A percentile compares a stretch with the other conserved stretches of the same genome.
Conservation (phyloP, 92 coral and sea anemone species). For the Plumapathes pennacea region DNA sequence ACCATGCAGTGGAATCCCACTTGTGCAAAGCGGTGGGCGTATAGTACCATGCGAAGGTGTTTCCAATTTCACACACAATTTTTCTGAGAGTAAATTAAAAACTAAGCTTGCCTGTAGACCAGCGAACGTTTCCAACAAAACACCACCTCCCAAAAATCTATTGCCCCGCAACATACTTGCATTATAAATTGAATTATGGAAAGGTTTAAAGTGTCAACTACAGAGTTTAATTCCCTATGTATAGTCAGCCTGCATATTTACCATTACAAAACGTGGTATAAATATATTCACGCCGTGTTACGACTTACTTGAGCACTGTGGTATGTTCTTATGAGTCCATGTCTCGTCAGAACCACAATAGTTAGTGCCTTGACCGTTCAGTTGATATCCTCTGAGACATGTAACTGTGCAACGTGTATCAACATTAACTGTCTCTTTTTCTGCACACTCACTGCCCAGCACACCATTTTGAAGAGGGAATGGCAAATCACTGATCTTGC, state of each 20-base stretch:
- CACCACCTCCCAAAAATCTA: no score
- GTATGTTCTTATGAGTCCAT: conserved; percentile 1
- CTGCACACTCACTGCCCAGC: neutral
- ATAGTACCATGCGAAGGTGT: conserved; percentile 13
- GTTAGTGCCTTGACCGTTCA: neutral
- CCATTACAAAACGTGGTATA: no score
- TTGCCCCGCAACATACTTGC: no score
- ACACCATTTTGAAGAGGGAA: neutral
- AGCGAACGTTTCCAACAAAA: no score
- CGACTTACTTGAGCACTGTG: conserved; percentile 12
- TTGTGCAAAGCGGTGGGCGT: conserved; percentile 8
- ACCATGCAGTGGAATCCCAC: conserved; percentile 26
- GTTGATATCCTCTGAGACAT: conserved; percentile 4
- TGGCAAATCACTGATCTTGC: neutral
- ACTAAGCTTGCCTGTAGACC: neutral
- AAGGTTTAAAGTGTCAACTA: no score
- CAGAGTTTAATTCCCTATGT: no score
- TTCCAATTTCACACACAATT: neutral
- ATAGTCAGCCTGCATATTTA: no score
- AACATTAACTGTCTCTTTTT: neutral
- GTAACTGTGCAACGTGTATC: conserved; percentile 9
- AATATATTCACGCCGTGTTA: no score
- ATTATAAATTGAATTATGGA: no score
- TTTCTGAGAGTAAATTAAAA: neutral
- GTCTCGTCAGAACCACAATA: conserved; percentile 1